Conservation (phyloP, 2,888 invertebrate species). For the Cinara cedri region DNA sequence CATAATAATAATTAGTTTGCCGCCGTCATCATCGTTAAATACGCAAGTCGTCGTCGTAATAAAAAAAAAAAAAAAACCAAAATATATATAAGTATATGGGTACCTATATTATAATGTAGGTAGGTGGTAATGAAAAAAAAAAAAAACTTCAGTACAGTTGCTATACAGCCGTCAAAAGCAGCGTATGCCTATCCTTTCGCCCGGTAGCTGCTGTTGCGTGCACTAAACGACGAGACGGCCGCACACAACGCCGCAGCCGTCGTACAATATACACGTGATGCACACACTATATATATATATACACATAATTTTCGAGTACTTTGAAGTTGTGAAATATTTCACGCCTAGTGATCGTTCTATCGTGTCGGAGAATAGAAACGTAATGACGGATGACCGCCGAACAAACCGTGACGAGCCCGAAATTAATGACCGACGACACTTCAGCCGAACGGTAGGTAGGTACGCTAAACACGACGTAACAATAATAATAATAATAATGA, state of each 20-base stretch:
- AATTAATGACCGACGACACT: conserved; percentile 48
- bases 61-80: too few relatives aligned
- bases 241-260: background rate
- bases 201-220: background rate
- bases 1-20: too few relatives aligned
- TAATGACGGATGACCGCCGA: conserved; percentile 45
- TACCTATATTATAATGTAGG: too few relatives aligned
- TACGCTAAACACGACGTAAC: conserved; percentile 7
- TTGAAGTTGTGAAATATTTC: conserved; percentile 52
- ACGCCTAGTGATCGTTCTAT: conserved; percentile 41
- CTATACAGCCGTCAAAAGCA: too few relatives aligned
- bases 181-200: too few relatives aligned
- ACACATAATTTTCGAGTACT: conserved; percentile 32
- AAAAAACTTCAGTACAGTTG: too few relatives aligned
- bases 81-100: too few relatives aligned
- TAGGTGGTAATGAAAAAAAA: too few relatives aligned
- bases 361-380: conserved; percentile 35
- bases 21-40: too few relatives aligned
- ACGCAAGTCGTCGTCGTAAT: too few relatives aligned
- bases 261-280: background rate
- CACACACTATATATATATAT: background rate
- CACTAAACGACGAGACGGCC: too few relatives aligned
- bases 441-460: background rate
- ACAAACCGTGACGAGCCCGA: conserved; percentile 40
- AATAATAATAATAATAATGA: conserved; percentile 7